Evolutionary conservation across 2,888 invertebrate genomes (phyloP).

Genomic region (Ormyrus nitidulus): DNA sequence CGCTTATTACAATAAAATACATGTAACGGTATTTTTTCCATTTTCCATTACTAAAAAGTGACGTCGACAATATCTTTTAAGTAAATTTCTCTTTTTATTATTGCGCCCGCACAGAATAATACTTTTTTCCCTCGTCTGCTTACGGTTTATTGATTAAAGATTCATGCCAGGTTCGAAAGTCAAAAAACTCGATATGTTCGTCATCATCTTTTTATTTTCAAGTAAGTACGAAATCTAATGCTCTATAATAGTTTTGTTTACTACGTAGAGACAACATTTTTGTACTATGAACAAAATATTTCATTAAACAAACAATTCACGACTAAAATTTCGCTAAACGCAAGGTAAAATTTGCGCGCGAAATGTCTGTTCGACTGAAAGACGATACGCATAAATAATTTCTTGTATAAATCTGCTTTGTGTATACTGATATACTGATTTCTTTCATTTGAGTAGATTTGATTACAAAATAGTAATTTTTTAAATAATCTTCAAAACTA

Average conservation of each 20-base stretch:
- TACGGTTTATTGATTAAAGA: conserved; percentile 25
- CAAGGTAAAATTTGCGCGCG: not conserved
- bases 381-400: too few species aligned
- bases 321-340: not conserved
- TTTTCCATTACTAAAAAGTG: conserved; percentile 28
- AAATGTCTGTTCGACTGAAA: not conserved
- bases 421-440: too few species aligned
- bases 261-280: conserved; percentile 16
- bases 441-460: too few species aligned
- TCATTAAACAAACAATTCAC: not conserved
- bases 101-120: conserved; percentile 52
- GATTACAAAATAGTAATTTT: too few species aligned
- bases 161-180: conserved; percentile 22
- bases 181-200: conserved; percentile 54
- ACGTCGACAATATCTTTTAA: conserved; percentile 36
- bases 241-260: conserved; percentile 6
- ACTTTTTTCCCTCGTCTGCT: conserved; percentile 32
- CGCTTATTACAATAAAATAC: conserved; percentile 53
- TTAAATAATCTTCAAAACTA: too few species aligned
- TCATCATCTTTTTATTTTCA: conserved; percentile 16
- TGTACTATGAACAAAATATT: conserved; percentile 32
- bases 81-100: conserved; percentile 45
- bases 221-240: conserved; percentile 54
- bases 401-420: too few species aligned
- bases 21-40: conserved; percentile 47